A percentile compares a stretch with the other conserved stretches of the same genome.
Conservation (phyloP, 2,888 invertebrate species). For the Napeogenes sylphis region DNA sequence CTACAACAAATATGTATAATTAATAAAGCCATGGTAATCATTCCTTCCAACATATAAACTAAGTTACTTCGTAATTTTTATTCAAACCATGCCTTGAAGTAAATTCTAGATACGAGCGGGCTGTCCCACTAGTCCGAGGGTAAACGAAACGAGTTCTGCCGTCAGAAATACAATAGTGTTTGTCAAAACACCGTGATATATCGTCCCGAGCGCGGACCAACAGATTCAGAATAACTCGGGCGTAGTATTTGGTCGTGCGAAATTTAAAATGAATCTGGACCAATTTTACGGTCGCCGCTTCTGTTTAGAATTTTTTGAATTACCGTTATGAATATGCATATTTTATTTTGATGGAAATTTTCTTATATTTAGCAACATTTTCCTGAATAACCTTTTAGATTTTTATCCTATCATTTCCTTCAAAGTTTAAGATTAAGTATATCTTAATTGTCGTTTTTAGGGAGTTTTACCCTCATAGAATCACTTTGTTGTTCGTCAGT, state of each 20-base stretch:
- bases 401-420: no score
- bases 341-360: conserved; percentile 19
- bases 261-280: conserved; percentile 48
- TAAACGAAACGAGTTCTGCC: conserved; percentile 22
- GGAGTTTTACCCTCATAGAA: no score
- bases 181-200: conserved; percentile 64
- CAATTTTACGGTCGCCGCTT: conserved; percentile 53
- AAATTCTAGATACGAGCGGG: conserved; percentile 13
- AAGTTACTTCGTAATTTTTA: conserved; percentile 5
- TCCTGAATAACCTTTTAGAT: no score
- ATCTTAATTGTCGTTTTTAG: no score
- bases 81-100: conserved; percentile 10
- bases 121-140: conserved; percentile 14
- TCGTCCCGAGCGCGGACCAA: conserved; percentile 41
- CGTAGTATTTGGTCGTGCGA: conserved; percentile 50
- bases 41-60: not conserved
- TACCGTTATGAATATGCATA: conserved; percentile 25
- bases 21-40: no score
- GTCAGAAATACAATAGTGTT: conserved; percentile 58
- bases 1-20: no score
- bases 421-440: no score
- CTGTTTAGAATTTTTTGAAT: conserved; percentile 42
- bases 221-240: conserved; percentile 50
- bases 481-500: no score
- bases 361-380: conserved; percentile 3